Percentiles rank a stretch among this genome's conserved stretches.
phyloP scores from a whole-genome alignment of 2,113 vertebrate species.

The Gnathonemus longibarbis region DNA sequence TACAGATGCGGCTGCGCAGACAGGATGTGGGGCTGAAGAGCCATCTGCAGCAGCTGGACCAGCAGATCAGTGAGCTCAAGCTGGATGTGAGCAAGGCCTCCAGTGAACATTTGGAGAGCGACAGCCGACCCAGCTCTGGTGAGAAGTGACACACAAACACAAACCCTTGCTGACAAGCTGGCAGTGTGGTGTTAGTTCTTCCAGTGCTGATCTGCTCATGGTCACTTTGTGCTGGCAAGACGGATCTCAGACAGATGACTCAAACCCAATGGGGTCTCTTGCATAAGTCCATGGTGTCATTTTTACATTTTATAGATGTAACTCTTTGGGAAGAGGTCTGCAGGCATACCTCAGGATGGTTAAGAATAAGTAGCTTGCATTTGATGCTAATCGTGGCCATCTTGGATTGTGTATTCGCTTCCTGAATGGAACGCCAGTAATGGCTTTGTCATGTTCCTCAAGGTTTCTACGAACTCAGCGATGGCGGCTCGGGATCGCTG shows the following conservation, averaged over 20 bases:
- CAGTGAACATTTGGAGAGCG: constrained; percentile 73
- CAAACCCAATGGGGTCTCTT: background rate
- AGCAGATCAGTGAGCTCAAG: constrained; percentile 81
- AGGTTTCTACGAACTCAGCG: constrained; percentile 95
- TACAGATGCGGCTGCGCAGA: constrained; percentile 71
- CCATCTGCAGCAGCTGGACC: constrained; percentile 83
- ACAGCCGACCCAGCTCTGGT: constrained; percentile 96
- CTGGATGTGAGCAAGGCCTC: constrained; percentile 72
- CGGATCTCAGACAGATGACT: background rate
- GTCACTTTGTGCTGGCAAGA: background rate
- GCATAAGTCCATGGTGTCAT: background rate
- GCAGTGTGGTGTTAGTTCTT: background rate
- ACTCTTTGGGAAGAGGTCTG: background rate
- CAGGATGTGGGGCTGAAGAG: constrained; percentile 81
- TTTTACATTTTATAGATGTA: background rate
- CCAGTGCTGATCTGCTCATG: background rate
- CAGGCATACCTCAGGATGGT: background rate
- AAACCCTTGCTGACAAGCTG: background rate
- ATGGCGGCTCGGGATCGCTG: constrained; percentile 78
- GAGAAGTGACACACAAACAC: constrained; percentile 7
- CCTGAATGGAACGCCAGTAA: background rate
- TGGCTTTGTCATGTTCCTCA: constrained; percentile 18
- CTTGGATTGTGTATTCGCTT: background rate
- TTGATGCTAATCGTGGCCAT: background rate
- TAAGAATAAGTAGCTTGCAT: background rate